Percentiles rank a stretch among this genome's conserved stretches.
Evolutionary conservation across 2,888 invertebrate species (phyloP).

Genomic region (Andrena marginata): DNA sequence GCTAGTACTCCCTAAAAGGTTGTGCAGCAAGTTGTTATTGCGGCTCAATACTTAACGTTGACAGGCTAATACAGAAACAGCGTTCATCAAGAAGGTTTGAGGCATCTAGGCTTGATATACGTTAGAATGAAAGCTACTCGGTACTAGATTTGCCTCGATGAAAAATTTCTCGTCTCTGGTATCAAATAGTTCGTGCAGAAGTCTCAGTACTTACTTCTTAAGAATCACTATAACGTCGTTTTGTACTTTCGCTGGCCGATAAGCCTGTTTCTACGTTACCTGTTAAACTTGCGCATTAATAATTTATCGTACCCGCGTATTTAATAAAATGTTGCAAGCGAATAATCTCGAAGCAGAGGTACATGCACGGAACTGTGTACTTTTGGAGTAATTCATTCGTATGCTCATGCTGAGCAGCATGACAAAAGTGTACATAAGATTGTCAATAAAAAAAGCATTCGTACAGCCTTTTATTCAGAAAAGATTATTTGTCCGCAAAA

Average conservation of each 20-base stretch:
- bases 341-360: constrained; percentile 36
- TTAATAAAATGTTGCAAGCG: constrained; percentile 38
- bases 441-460: constrained; percentile 73
- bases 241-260: constrained; percentile 9
- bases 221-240: neutral
- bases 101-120: neutral
- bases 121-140: neutral
- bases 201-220: constrained; percentile 36
- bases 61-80: constrained; percentile 55
- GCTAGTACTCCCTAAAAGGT: constrained; percentile 63
- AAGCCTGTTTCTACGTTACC: constrained; percentile 36
- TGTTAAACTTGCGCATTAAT: constrained; percentile 29
- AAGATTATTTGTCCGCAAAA: constrained; percentile 21
- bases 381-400: constrained; percentile 52
- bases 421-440: constrained; percentile 73
- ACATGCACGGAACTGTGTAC: constrained; percentile 54
- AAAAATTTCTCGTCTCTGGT: neutral
- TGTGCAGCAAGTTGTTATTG: constrained; percentile 57
- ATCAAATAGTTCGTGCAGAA: neutral
- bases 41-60: constrained; percentile 77
- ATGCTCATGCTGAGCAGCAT: constrained; percentile 57
- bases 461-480: constrained; percentile 63
- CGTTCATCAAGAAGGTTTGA: constrained; percentile 14
- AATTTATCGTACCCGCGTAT: constrained; percentile 44
- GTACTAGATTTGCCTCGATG: neutral